Evolutionary conservation across 2,888 invertebrate genomes (phyloP).

Genomic region (Podotricha telesiphe): DNA sequence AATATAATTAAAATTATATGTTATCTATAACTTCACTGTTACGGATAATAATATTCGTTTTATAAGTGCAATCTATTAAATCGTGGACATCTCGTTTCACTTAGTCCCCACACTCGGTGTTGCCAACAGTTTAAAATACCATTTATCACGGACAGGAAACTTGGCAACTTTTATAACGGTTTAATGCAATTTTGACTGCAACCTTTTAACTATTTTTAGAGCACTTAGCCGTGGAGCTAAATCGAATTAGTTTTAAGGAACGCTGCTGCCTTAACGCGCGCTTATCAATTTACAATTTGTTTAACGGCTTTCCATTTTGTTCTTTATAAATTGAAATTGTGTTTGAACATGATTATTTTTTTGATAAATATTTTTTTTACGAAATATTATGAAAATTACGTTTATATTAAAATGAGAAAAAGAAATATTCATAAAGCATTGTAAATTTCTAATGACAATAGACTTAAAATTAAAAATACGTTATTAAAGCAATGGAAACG

Average conservation of each 20-base stretch:
- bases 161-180: slow-evolving; percentile 66
- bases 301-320: slow-evolving; percentile 26
- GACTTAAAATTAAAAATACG: not conserved
- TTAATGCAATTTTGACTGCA: slow-evolving; percentile 70
- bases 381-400: not conserved
- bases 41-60: not conserved
- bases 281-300: slow-evolving; percentile 36
- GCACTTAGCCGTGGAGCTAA: slow-evolving; percentile 55
- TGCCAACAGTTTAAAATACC: slow-evolving; percentile 77
- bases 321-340: not conserved
- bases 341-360: not conserved
- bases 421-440: not conserved
- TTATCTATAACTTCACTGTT: not conserved
- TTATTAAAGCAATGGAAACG: not conserved
- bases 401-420: not conserved
- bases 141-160: slow-evolving; percentile 65
- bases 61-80: slow-evolving; percentile 38
- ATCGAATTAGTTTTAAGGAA: slow-evolving; percentile 58
- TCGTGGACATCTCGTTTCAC: slow-evolving; percentile 46
- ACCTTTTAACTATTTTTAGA: slow-evolving; percentile 65
- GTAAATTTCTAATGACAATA: not conserved
- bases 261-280: slow-evolving; percentile 28
- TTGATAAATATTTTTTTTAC: not conserved
- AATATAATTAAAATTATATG: slow-evolving; percentile 4
- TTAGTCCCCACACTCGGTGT: slow-evolving; percentile 54